Base-by-base conservation (phyloP, 2,888 invertebrate genomes). In the Nemurella pictetii region DNA sequence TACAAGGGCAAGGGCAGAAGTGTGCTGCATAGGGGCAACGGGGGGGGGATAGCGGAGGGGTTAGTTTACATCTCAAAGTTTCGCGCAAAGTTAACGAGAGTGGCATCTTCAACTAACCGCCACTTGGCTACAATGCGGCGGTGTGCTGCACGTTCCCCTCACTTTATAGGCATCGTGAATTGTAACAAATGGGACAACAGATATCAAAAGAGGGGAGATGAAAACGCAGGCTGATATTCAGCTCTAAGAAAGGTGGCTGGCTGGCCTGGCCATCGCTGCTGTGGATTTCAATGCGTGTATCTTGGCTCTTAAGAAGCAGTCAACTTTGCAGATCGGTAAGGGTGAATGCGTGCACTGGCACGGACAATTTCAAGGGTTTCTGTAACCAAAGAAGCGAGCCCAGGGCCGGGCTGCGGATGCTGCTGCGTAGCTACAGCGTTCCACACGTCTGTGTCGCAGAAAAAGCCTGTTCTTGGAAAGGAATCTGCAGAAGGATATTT, bases 171-270 rank as follows among this genome's bases (percentile, higher is more conserved):
- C 75, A 75, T 28, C 75, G 75, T 75, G 75, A 32, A 26, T 29
- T 26, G 55, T 82, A 28, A 28, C 28, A 28, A 78, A 78, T 30
- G 29, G 55, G 26, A 72, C 27, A 82, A 72, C 27, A 82, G 29
- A 82, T 82, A 82, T 82, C 82, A 72, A 82, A 82, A 27, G 26
- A 82, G 72, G 72, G 82, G 82, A 30, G 72, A 27, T 9, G 80
- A 35, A 32, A 36, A 78, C 30, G 30, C 20, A 20, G 15, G 28
- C 78, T 27, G 27, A 55, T 55, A 55, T 55, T 55, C 9, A n/a
- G n/a, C 55, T 75, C 25, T 28, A 75, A 75, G 75, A 75, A 75
- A 75, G 26, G 27, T 27, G 26, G 75, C 27, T 75, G 75, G 28
- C 27, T 75, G 75, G 75, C 26, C 55, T 55, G 55, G 55, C 55